These are phyloP conservation scores for Melipona quadrifasciata DNA, from an alignment of 1,140 invertebrate genomes.

Conservation along the genomic window DNA sequence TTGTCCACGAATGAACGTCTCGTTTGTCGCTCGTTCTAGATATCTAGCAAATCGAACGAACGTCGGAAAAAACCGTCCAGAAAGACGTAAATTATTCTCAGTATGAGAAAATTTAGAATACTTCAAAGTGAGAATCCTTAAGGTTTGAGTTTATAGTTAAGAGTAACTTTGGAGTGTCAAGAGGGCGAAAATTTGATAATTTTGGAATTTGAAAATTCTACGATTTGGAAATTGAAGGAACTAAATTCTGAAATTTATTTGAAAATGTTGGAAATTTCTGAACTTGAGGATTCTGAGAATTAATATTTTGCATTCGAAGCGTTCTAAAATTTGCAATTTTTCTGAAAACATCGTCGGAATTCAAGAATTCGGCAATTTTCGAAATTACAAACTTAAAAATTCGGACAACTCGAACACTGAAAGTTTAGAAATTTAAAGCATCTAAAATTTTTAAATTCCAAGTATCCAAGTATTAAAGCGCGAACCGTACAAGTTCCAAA, in stretches of 20 bases:
- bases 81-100: not conserved
- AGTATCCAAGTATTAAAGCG: too few relatives aligned
- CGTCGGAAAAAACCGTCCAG: not conserved
- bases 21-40: slow-evolving; percentile 30
- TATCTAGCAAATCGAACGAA: slow-evolving; percentile 16
- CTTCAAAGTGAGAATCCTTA: not conserved
- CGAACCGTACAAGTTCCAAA: not conserved
- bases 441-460: not conserved
- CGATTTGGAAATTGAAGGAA: not conserved
- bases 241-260: not conserved
- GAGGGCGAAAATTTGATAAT: not conserved
- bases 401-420: not conserved
- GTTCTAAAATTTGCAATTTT: too few relatives aligned
- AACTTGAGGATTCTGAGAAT: not conserved
- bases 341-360: too few relatives aligned
- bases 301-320: too few relatives aligned
- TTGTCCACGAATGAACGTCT: slow-evolving; percentile 54
- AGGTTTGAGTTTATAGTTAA: not conserved
- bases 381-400: not conserved
- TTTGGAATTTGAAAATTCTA: not conserved
- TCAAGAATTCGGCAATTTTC: not conserved
- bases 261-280: not conserved
- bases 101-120: not conserved
- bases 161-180: not conserved
- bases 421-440: too few relatives aligned